Conservation (phyloP, 35 echinoderm and acorn worm species). For the Lytechinus variegatus region DNA sequence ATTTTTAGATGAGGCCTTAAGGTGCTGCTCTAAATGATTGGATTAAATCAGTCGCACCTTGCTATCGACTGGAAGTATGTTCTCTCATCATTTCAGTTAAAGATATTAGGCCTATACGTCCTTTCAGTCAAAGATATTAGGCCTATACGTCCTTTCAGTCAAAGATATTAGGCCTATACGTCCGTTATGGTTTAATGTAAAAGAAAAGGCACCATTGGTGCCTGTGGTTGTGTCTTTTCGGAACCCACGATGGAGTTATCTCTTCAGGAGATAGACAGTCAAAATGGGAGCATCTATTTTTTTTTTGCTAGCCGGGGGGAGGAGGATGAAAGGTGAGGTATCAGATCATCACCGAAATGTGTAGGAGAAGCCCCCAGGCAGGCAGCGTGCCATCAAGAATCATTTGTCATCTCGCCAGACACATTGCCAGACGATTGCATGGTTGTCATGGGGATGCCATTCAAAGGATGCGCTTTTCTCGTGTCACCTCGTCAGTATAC, state of each 20-base stretch:
- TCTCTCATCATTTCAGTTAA: no score
- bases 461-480: background rate
- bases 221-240: background rate
- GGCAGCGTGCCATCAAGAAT: background rate
- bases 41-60: background rate
- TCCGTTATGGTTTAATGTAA: no score
- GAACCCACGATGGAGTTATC: background rate
- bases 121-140: background rate
- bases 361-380: background rate
- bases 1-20: background rate
- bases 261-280: background rate
- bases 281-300: background rate
- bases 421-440: background rate
- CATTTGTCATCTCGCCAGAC: background rate
- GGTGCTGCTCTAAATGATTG: background rate
- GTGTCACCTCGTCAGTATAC: background rate
- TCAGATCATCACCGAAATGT: background rate
- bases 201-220: no score
- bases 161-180: no score
- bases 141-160: background rate
- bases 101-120: background rate
- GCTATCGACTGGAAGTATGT: background rate
- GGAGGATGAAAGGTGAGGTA: background rate
- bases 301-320: background rate
- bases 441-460: constrained; percentile 8